Evolutionary conservation across 2,113 vertebrate species (phyloP), one percentile per base, ranked within the genome.

Genomic region (Hypocryptadius cinnamomeus): DNA sequence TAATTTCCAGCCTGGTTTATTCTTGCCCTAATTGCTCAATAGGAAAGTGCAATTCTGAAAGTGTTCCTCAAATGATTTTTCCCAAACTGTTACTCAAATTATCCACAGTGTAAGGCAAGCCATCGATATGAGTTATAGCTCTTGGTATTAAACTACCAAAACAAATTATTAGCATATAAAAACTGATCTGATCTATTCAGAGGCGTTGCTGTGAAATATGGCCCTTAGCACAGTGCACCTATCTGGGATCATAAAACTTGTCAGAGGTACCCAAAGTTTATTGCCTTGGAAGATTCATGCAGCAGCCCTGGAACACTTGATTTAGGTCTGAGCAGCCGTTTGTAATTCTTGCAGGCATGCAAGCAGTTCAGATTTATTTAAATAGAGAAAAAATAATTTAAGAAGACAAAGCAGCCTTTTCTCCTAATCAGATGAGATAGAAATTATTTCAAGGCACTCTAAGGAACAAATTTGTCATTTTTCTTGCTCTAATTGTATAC

Each of bases 151-250:
- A 89, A 91, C 90, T 84, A 93, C 61, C 78, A 23, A 96, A 95
- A 93, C 92, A 93, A 94, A 91, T 90, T 70, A 96, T 94, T 96
- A 94, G 92, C 83, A 85, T 87, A 84, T 94, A 96, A 96, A 94
- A 94, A 87, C 66, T 64, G 90, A 95, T 96, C 85, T 90, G 91
- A 92, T 94, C 84, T 95, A 85, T 86, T 94, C 87, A 85, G 87
- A 54, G 63, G 70, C 14, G 37, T 85, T 73, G 63, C 79, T 54
- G 61, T 96, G 94, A 97, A 96, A 94, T 92, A 96, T 15, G 73
- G 84, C 44, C n/a, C 59, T 33, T 4, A 81, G 70, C 93, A 93
- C 66, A 74, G 56, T 24, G 86, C 65, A 91, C 79, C 91, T 77
- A 87, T 89, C 92, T 77, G 13, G 42, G 42, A 81, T 57, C 91